Percentiles rank a stretch among this genome's conserved stretches.
These are phyloP conservation scores for Chouioia cunea DNA, from an alignment of 2,888 invertebrate species.

Conservation along the genomic window DNA sequence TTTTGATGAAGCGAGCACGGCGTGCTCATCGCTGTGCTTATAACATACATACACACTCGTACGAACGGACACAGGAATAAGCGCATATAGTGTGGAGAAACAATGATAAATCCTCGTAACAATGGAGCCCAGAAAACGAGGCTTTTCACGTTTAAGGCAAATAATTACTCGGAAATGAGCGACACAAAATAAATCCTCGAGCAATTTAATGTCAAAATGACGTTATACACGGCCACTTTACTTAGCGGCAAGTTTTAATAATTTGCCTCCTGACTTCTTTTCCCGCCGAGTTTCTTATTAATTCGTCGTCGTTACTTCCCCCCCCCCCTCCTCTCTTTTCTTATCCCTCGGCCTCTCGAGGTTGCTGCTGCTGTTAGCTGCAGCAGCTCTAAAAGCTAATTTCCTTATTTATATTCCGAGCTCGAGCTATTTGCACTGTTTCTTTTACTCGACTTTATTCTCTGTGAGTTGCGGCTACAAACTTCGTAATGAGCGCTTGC, in stretches of 20 bases:
- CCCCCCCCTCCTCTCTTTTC: constrained; percentile 22
- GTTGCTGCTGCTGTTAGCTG: constrained; percentile 17
- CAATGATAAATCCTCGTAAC: constrained; percentile 65
- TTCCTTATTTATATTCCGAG: constrained; percentile 46
- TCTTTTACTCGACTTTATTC: constrained; percentile 8
- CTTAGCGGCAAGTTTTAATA: constrained; percentile 40
- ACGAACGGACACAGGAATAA: constrained; percentile 5
- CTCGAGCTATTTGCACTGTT: constrained; percentile 39
- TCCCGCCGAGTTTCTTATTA: constrained; percentile 45
- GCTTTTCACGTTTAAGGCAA: no score
- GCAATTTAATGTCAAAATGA: constrained; percentile 68
- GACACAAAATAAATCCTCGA: constrained; percentile 55
- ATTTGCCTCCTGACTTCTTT: constrained; percentile 46
- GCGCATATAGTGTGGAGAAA: constrained; percentile 53
- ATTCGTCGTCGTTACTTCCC: constrained; percentile 36
- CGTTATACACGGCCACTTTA: constrained; percentile 58
- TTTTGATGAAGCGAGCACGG: no score
- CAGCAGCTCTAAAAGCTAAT: constrained; percentile 28
- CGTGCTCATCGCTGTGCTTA: no score
- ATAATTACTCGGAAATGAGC: no score
- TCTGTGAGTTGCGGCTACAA: background rate
- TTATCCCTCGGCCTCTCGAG: constrained; percentile 26
- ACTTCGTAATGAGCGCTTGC: constrained; percentile 37
- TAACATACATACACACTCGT: no score
- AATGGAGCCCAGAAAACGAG: no score